Evolutionary conservation across 2,797 vertebrate species (phyloP).

Genomic region (Spea hammondii): DNA sequence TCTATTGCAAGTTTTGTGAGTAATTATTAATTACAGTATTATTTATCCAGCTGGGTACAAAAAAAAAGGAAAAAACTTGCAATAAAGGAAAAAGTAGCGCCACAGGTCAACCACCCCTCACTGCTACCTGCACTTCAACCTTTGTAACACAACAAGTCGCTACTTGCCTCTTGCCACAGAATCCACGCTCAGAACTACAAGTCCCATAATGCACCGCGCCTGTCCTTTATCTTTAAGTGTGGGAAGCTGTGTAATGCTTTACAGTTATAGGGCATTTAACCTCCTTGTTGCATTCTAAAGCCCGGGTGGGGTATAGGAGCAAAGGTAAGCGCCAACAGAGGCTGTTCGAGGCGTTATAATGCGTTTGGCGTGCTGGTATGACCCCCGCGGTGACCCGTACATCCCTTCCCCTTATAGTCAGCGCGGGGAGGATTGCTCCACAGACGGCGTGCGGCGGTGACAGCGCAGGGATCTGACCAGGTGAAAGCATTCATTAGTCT

Average conservation of each 20-base stretch:
- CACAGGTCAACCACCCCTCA: no score
- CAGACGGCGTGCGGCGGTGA: neutral
- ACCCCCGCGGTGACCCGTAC: neutral
- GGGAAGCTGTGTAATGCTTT: neutral
- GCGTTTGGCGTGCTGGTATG: neutral
- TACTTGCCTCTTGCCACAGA: neutral
- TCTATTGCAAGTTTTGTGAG: no score
- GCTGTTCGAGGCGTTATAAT: neutral
- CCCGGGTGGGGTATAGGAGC: neutral
- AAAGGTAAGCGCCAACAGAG: neutral
- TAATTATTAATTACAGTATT: no score
- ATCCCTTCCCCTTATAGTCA: neutral
- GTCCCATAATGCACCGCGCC: slow-evolving; percentile 24
- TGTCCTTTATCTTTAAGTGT: neutral
- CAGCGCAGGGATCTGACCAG: neutral
- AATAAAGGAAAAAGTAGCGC: no score
- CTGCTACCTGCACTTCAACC: neutral
- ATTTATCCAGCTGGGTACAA: no score
- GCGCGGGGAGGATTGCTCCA: neutral
- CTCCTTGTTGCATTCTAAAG: neutral
- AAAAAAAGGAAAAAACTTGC: no score
- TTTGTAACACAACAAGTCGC: slow-evolving; percentile 9
- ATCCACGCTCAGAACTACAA: neutral
- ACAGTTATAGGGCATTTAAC: neutral
- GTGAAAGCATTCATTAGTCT: neutral